Evolutionary conservation across 2,888 invertebrate genomes (phyloP), one percentile per base, ranked within the genome.

Genomic region (Neria commutata): DNA sequence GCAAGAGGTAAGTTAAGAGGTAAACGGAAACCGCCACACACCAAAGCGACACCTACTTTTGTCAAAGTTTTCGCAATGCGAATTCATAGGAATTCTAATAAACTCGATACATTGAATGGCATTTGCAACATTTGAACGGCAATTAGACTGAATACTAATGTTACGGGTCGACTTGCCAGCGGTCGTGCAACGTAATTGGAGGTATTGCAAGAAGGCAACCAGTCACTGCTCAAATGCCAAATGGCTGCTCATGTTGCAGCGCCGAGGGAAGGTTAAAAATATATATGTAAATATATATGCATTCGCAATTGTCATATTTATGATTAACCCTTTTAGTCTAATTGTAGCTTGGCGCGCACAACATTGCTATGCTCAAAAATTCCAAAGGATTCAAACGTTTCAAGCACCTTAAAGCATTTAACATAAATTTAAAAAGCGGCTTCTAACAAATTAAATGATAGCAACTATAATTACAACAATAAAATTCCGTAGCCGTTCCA

Each of bases 31-130:
- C n/a, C n/a, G n/a, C n/a, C n/a, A n/a, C n/a, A n/a, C n/a, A n/a
- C n/a, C n/a, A n/a, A n/a, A n/a, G n/a, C n/a, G n/a, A n/a, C n/a
- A n/a, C n/a, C n/a, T n/a, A n/a, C n/a, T n/a, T n/a, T n/a, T n/a
- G 42, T 17, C 50, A 58, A 50, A 33, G 26, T 45, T 58, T 61
- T 47, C 57, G 52, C 34, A 61, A 57, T 50, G 50, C 21, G n/a
- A 61, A 50, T 64, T 67, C 60, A 45, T 53, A 46, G 61, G 66
- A 67, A 66, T 63, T 60, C 50, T 48, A 60, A 56, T 54, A 42
- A 55, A 65, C 57, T 56, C 60, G 65, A 65, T 62, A 65, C 60
- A 61, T 55, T 65, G 61, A 65, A 63, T 65, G 65, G 57, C 59
- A 65, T 55, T 49, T 62, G 17, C 19, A 54, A 23, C 19, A 21